Evolutionary conservation across 2,888 invertebrate species (phyloP).

Genomic region (Helicoverpa assulta): DNA sequence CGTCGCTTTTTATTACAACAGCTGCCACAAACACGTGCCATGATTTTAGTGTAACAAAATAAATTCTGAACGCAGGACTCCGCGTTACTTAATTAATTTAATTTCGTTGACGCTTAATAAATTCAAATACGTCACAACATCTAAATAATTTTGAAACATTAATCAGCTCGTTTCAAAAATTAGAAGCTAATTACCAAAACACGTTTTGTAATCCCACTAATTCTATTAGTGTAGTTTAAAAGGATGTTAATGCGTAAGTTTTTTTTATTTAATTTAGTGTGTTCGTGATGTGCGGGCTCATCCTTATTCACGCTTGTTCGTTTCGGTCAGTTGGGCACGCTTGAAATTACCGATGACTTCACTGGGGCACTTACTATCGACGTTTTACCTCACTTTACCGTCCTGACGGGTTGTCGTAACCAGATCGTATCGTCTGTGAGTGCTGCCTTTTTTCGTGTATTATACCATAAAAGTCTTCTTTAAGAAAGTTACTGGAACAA

Average conservation of each 20-base stretch:
- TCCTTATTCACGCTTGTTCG: slow-evolving; percentile 73
- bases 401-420: slow-evolving; percentile 63
- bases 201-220: slow-evolving; percentile 69
- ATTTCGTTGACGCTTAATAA: slow-evolving; percentile 56
- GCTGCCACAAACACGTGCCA: slow-evolving; percentile 76
- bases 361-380: slow-evolving; percentile 63
- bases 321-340: slow-evolving; percentile 64
- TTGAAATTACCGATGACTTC: slow-evolving; percentile 67
- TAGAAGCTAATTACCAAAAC: slow-evolving; percentile 80
- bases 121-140: slow-evolving; percentile 78
- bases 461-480: slow-evolving; percentile 74
- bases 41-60: slow-evolving; percentile 55
- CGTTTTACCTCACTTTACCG: slow-evolving; percentile 68
- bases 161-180: slow-evolving; percentile 75
- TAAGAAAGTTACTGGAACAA: slow-evolving; percentile 71
- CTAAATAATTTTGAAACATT: slow-evolving; percentile 64
- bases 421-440: slow-evolving; percentile 69
- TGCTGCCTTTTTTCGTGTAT: slow-evolving; percentile 68
- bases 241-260: slow-evolving; percentile 68
- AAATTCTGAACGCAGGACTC: slow-evolving; percentile 59
- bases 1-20: slow-evolving; percentile 77
- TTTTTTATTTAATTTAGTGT: slow-evolving; percentile 72
- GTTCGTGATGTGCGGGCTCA: slow-evolving; percentile 73
- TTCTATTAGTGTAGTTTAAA: slow-evolving; percentile 73
- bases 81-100: slow-evolving; percentile 67